Conservation (phyloP, 2,888 invertebrate genomes). For the Andrena camellia region DNA sequence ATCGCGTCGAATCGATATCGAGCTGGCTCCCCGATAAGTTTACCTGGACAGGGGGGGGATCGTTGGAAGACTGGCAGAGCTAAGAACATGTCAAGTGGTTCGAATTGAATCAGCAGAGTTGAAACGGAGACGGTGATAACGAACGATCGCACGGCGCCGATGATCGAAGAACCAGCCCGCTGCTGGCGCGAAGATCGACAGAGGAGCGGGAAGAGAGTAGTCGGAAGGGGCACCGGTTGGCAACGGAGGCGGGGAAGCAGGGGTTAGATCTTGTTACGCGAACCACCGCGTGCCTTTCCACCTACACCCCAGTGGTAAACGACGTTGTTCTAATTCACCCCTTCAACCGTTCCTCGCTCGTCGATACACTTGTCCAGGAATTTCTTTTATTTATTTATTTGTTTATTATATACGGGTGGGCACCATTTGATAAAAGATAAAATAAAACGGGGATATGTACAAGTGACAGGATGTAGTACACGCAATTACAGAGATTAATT, state of each 20-base stretch:
- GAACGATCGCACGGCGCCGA: slow-evolving; percentile 14
- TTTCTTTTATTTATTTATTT: too few relatives aligned
- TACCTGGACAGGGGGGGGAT: too few relatives aligned
- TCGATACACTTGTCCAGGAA: slow-evolving; percentile 17
- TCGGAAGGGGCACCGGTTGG: slow-evolving; percentile 45
- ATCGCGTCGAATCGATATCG: not conserved
- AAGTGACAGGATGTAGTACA: too few relatives aligned
- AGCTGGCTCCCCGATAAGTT: not conserved
- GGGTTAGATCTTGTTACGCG: slow-evolving; percentile 65
- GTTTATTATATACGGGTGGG: too few relatives aligned
- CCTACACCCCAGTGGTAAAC: slow-evolving; percentile 26
- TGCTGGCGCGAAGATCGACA: slow-evolving; percentile 44
- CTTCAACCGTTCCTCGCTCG: not conserved
- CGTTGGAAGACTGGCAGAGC: too few relatives aligned
- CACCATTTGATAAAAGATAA: too few relatives aligned
- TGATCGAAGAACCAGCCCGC: slow-evolving; percentile 48
- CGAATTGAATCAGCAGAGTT: too few relatives aligned
- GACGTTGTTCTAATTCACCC: slow-evolving; percentile 23
- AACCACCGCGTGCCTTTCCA: slow-evolving; percentile 45
- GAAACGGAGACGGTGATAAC: not conserved
- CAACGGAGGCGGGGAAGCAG: not conserved
- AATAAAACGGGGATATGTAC: too few relatives aligned
- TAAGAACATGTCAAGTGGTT: too few relatives aligned
- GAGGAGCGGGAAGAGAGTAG: slow-evolving; percentile 61
- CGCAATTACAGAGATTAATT: too few relatives aligned